Base-by-base conservation (phyloP, 2,113 vertebrate genomes). In the Platanista minor region DNA sequence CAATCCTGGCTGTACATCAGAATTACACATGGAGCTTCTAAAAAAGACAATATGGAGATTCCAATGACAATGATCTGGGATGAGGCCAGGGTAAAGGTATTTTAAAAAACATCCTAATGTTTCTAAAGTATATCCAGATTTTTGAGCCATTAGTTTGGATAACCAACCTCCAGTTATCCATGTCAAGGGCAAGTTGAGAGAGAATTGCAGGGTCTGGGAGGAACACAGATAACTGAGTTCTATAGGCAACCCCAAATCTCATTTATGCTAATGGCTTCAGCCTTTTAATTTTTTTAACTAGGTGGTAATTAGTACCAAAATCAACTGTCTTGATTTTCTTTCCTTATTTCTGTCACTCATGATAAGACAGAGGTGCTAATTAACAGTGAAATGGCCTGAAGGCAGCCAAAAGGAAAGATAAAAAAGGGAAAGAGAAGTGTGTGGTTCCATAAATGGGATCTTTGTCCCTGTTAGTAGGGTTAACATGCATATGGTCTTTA, bases 291-390 rank as follows among this genome's bases (percentile, higher is more conserved):
- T 87, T 81, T 93, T 89, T 90, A 95, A 82, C 59, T 87, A 72
- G 31, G 75, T 88, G 94, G 97, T 96, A 97, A 97, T 97, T 96
- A 96, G 91, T 41, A 94, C 21, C 41, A 85, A 90, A 90, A 93
- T 75, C 39, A 41, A 82, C 78, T 83, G 39, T 75, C 88, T 95
- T 82, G 64, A 94, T 90, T 96, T 96, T 59, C 67, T 75, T 46
- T 84, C 54, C 83, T 86, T 90, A 83, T 81, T 95, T 95, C 71
- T 87, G 64, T 95, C 84, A 81, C 57, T 96, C 66, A 41, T 83
- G 78, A 91, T 93, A 86, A 96, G 43, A 81, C 25, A 36, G 25
- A 94, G 46, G 89, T 92, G 95, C 71, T 97, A 97, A 98, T 96
- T 94, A 96, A 96, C 43, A 67, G 29, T 21, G 59, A 95, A 94